phyloP scores from a whole-genome alignment of 2,797 vertebrate genomes.

The Crenichthys baileyi region DNA sequence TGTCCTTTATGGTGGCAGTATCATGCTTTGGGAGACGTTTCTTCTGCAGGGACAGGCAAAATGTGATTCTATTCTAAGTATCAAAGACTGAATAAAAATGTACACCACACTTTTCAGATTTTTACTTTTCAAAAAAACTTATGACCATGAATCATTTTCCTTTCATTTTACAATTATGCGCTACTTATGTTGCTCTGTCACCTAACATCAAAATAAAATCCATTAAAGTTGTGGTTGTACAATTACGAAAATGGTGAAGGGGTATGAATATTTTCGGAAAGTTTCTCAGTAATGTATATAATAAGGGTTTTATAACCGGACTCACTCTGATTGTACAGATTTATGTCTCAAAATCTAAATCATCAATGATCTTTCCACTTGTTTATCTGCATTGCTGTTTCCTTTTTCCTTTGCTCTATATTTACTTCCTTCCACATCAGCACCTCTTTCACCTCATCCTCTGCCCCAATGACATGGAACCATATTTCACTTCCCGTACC shows the following conservation, averaged over 20 bases:
- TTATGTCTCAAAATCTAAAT: background rate
- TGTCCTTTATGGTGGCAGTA: background rate
- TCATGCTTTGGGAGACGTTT: background rate
- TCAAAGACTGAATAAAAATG: background rate
- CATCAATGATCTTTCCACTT: background rate
- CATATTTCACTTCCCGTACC: background rate
- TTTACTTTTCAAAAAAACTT: background rate
- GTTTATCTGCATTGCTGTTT: background rate
- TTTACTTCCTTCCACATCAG: background rate
- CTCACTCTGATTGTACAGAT: background rate
- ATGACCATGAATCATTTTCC: background rate
- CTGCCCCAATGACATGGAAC: background rate
- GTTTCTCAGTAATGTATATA: background rate
- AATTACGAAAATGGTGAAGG: background rate
- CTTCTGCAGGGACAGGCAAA: background rate
- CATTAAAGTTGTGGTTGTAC: too few relatives aligned
- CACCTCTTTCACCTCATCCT: background rate
- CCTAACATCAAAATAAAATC: background rate
- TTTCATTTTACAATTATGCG: background rate
- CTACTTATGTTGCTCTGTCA: background rate
- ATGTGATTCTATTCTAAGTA: background rate
- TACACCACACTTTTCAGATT: background rate
- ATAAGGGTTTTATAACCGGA: background rate
- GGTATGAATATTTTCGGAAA: background rate
- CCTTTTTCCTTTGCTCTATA: background rate